Conservation (phyloP, 2,888 invertebrate genomes). For the Congeria kusceri region DNA sequence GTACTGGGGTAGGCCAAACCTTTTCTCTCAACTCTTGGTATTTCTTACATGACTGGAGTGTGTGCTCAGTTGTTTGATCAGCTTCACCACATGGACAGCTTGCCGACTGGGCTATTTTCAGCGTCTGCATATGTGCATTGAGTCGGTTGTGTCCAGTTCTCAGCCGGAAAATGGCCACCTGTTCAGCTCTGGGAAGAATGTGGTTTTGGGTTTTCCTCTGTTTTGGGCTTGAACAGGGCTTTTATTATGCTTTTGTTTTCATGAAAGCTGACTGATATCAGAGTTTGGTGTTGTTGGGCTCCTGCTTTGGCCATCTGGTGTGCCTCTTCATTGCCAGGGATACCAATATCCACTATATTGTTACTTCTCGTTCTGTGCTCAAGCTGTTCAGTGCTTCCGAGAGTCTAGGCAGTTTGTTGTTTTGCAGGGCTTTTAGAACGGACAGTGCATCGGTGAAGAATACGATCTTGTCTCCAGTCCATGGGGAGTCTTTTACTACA, state of each 20-base stretch:
- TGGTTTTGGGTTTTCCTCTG: no score
- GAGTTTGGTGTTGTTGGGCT: not conserved
- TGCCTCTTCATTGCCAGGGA: not conserved
- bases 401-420: not conserved
- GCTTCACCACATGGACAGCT: not conserved
- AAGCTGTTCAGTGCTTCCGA: no score
- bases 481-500: not conserved
- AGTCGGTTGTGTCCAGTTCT: slow-evolving; percentile 9
- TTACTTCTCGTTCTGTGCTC: not conserved
- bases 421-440: not conserved
- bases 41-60: not conserved
- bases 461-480: not conserved
- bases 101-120: not conserved
- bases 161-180: not conserved
- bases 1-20: no score
- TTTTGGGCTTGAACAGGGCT: no score
- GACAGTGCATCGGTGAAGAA: slow-evolving; percentile 2
- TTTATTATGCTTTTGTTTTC: no score
- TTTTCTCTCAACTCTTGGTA: no score
- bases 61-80: not conserved
- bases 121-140: slow-evolving; percentile 4
- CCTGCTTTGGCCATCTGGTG: not conserved
- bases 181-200: no score
- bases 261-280: no score
- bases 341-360: not conserved